Percentiles rank a stretch among this genome's conserved stretches.
Conservation (phyloP, 2,888 invertebrate species). For the Tetranychus truncatus region DNA sequence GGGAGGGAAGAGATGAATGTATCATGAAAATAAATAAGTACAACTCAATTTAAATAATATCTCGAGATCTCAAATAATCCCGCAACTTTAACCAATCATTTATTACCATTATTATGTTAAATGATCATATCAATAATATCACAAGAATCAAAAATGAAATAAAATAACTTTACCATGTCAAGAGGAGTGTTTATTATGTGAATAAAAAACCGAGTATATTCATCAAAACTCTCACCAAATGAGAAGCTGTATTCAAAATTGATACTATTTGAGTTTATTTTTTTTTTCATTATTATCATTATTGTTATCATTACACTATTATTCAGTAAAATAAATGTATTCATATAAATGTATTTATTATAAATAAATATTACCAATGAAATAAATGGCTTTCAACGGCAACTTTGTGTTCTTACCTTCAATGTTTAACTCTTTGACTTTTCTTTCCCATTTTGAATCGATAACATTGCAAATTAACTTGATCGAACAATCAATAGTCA, state of each 20-base stretch:
- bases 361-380: not conserved
- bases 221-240: no score
- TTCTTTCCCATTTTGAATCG: not conserved
- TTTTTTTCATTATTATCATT: not conserved
- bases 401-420: not conserved
- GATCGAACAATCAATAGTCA: no score
- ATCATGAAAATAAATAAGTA: not conserved
- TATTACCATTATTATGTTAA: not conserved
- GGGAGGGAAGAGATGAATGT: not conserved
- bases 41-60: not conserved
- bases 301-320: not conserved
- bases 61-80: not conserved
- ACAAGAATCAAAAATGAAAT: not conserved
- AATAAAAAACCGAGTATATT: no score
- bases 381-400: not conserved
- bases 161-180: no score
- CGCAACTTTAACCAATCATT: not conserved
- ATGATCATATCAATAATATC: not conserved
- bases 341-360: not conserved
- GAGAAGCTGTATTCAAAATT: not conserved
- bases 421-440: not conserved
- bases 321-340: not conserved
- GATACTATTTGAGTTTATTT: not conserved
- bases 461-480: not conserved
- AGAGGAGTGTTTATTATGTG: no score